These are phyloP conservation scores for Halcyon leucocephala DNA, from an alignment of 2,797 vertebrate genomes.

Conservation along the genomic window DNA sequence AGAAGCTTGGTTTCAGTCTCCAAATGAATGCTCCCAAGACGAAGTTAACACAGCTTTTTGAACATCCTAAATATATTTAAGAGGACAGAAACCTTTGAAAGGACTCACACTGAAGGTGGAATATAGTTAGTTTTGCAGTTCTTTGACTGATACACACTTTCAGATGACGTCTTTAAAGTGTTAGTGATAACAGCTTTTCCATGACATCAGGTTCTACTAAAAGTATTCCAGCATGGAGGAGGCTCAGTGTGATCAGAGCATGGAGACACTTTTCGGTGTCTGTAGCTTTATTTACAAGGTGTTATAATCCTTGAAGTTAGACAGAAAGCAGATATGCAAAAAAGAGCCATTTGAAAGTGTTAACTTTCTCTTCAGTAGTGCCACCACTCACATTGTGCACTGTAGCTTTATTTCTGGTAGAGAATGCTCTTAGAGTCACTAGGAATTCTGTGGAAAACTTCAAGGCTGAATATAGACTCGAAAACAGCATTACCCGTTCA, in stretches of 20 bases:
- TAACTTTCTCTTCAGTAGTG: neutral
- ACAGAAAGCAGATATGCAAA: neutral
- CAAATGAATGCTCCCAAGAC: neutral
- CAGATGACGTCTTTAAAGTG: neutral
- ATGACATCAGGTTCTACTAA: neutral
- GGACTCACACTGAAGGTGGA: neutral
- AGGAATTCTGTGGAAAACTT: slow-evolving; percentile 9
- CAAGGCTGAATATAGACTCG: neutral
- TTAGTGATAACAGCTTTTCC: slow-evolving; percentile 6
- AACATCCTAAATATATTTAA: slow-evolving; percentile 13
- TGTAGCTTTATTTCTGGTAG: neutral
- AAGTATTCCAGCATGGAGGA: neutral
- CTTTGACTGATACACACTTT: neutral
- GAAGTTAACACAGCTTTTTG: neutral
- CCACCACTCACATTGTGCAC: neutral
- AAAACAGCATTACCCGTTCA: neutral
- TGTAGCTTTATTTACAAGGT: slow-evolving; percentile 2
- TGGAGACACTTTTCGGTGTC: neutral
- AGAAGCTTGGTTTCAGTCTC: neutral
- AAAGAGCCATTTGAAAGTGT: neutral
- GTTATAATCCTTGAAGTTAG: neutral
- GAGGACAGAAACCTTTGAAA: neutral
- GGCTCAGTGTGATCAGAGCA: neutral
- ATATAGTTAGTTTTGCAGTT: neutral
- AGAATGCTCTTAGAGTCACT: neutral